A percentile compares a stretch with the other conserved stretches of the same genome.
phyloP scores from a whole-genome alignment of 2,888 invertebrate genomes.

The Melanotus villosus region DNA sequence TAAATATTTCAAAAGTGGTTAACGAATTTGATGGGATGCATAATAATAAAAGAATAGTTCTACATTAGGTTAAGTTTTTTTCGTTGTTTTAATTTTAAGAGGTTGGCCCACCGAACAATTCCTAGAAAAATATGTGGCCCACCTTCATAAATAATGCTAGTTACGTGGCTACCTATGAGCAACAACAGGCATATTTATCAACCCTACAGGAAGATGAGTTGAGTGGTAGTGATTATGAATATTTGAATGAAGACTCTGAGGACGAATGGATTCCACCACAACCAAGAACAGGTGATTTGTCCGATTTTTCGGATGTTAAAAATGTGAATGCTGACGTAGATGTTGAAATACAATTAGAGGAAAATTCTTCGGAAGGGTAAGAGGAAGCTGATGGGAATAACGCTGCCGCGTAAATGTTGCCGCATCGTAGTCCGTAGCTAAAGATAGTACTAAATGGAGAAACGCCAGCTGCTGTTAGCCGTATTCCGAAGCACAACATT shows the following conservation, averaged over 20 bases:
- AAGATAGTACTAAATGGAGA: constrained; percentile 21
- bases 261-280: background rate
- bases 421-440: constrained; percentile 16
- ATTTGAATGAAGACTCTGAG: background rate
- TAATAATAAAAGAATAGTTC: too few species aligned
- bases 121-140: too few species aligned
- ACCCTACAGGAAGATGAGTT: background rate
- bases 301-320: constrained; percentile 3
- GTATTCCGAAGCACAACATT: constrained; percentile 25
- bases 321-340: background rate
- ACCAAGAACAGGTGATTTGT: background rate
- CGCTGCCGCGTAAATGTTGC: too few species aligned
- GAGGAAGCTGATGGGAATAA: too few species aligned
- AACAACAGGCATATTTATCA: background rate
- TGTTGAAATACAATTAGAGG: too few species aligned
- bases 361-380: too few species aligned
- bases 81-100: too few species aligned
- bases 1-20: too few species aligned
- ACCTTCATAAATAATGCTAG: too few species aligned
- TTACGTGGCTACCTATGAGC: background rate
- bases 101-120: too few species aligned
- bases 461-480: constrained; percentile 12
- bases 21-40: too few species aligned
- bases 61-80: too few species aligned
- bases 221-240: background rate